A percentile compares a stretch with the other conserved stretches of the same genome.
Conservation (phyloP, 2,113 vertebrate species). For the Megalops atlanticus region DNA sequence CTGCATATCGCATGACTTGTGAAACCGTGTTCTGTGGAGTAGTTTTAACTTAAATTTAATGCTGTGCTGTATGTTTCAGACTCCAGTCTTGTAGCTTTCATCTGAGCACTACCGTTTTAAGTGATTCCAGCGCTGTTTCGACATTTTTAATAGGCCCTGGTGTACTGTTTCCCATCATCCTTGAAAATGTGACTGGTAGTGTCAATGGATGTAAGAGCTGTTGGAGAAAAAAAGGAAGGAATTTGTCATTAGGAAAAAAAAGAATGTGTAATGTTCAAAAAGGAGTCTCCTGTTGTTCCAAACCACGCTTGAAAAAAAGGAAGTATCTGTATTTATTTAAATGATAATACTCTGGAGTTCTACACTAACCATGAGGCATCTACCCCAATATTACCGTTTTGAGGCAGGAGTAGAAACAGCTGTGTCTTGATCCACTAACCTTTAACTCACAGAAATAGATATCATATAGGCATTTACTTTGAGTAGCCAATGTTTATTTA, state of each 20-base stretch:
- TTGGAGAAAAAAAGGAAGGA: not conserved
- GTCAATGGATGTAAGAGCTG: not conserved
- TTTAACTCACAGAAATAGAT: conserved; percentile 4
- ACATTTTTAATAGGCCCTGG: conserved; percentile 26
- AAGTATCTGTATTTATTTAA: not conserved
- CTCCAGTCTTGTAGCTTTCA: conserved; percentile 53
- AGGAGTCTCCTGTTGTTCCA: not conserved
- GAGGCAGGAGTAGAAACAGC: not conserved
- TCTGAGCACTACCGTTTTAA: conserved; percentile 64
- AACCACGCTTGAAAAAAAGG: not conserved
- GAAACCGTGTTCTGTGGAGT: conserved; percentile 86
- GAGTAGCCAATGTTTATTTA: not conserved
- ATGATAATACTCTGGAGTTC: conserved; percentile 23
- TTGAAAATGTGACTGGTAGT: conserved; percentile 21
- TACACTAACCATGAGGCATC: conserved; percentile 68
- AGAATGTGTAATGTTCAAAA: conserved; percentile 25
- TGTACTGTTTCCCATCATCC: conserved; percentile 27
- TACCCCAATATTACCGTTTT: conserved; percentile 67
- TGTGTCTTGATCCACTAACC: conserved; percentile 7
- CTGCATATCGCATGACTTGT: conserved; percentile 88
- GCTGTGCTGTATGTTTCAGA: conserved; percentile 57
- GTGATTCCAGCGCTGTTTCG: conserved; percentile 54
- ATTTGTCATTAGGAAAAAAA: conserved; percentile 27
- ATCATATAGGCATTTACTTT: conserved; percentile 7
- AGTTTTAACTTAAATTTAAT: conserved; percentile 82